Evolutionary conservation across 2,113 vertebrate genomes (phyloP).

Genomic region (Strix aluco): DNA sequence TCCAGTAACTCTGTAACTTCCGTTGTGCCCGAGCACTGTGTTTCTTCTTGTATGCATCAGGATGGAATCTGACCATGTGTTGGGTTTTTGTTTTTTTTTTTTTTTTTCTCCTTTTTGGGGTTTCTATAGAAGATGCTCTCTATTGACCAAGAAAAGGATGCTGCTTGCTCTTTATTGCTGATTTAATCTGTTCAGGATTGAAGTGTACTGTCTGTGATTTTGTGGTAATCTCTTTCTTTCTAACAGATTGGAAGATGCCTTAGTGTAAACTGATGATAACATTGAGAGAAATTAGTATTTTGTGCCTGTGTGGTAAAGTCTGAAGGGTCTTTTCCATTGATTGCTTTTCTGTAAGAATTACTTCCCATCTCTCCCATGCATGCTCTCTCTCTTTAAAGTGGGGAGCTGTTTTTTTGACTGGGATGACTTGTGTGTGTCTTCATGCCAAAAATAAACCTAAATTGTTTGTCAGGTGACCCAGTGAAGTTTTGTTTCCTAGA

Average conservation of each 20-base stretch:
- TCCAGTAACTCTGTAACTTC: background rate
- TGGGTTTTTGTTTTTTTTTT: background rate
- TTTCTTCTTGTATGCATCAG: background rate
- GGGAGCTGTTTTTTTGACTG: background rate
- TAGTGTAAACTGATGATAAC: background rate
- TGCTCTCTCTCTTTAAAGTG: background rate
- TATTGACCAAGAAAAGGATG: background rate
- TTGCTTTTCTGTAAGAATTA: background rate
- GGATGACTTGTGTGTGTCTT: background rate
- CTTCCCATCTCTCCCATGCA: background rate
- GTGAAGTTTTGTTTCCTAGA: background rate
- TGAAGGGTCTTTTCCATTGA: background rate
- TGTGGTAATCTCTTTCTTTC: background rate
- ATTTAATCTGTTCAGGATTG: background rate
- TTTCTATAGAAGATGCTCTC: background rate
- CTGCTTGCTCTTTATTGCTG: background rate
- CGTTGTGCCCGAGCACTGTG: background rate
- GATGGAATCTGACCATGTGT: background rate
- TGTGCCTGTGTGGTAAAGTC: background rate
- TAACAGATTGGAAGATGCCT: background rate
- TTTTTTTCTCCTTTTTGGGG: background rate
- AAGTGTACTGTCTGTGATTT: background rate
- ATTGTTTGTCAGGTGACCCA: background rate
- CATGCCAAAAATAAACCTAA: background rate
- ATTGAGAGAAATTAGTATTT: background rate